A percentile compares a stretch with the other conserved stretches of the same genome.
phyloP scores from a whole-genome alignment of 2,888 invertebrate species.

The Euzophera pinguis region DNA sequence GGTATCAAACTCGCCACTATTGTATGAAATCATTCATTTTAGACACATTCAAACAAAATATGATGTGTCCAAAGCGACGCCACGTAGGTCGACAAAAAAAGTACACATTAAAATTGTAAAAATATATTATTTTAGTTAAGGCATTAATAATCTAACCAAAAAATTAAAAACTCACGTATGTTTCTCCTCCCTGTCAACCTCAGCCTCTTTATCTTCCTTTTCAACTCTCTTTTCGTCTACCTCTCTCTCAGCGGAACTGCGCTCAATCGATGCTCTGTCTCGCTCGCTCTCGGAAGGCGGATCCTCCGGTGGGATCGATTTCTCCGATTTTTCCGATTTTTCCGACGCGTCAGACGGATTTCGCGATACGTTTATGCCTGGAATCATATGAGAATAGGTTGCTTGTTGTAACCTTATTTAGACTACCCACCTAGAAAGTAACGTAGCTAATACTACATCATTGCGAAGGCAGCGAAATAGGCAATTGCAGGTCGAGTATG shows the following conservation, averaged over 20 bases:
- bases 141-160: neutral
- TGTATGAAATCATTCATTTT: no score
- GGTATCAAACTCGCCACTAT: no score
- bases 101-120: no score
- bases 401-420: no score
- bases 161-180: conserved; percentile 33
- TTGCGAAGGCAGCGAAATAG: no score
- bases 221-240: conserved; percentile 21
- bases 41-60: no score
- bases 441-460: no score
- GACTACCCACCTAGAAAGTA: no score
- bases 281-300: conserved; percentile 32
- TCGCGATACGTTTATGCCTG: conserved; percentile 64
- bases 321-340: conserved; percentile 21
- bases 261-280: conserved; percentile 29
- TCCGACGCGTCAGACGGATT: conserved; percentile 70
- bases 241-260: conserved; percentile 30
- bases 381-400: neutral
- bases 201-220: conserved; percentile 30
- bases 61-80: no score
- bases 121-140: no score
- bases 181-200: conserved; percentile 31
- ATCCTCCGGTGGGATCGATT: conserved; percentile 31
- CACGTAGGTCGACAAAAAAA: no score
- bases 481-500: no score